Base-by-base conservation (phyloP, 2,113 vertebrate genomes). In the Cyanistes caeruleus region DNA sequence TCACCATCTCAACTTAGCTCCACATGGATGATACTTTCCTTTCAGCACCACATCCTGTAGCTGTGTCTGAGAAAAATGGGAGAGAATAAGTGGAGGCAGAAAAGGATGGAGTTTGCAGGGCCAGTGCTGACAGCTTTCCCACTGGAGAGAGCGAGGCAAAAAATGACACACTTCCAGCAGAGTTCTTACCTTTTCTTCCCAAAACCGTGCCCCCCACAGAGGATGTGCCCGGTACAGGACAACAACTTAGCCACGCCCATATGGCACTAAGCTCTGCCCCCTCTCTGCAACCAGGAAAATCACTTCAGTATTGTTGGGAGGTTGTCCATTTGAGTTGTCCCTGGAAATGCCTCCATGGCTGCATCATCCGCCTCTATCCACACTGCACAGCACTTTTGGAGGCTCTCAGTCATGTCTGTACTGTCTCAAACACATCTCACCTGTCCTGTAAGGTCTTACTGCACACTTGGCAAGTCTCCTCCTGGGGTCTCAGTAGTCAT, bases 341-440 rank as follows among this genome's bases (percentile, higher is more conserved):
- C 15, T 62, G 19, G 70, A 62, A 83, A 27, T 2, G 0, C 28
- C 58, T 37, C 28, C 67, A 60, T 22, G 37, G 62, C 53, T 37
- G 78, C 76, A 74, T 25, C 33, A 37, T 21, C 30, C 52, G 51
- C 68, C 49, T 79, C 49, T 75, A 41, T 6, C 51, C 63, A 44
- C 33, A 49, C 7, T 13, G 15, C 33, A 10, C 4, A 14, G 35
- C 41, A 49, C 21, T 76, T 93, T 28, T 58, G 72, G 33, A 84
- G n/a, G 27, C 9, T 82, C 39, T 16, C 74, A 68, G 44, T 33
- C 35, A 37, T 0, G 0, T 31, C 25, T 1, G 0, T 31, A 23
- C 31, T 43, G 28, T 15, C 35, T 27, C 69, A 82, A 59, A 63
- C 15, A 19, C 5, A 14, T 35, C 59, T 63, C 52, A 52, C 30